phyloP scores from a whole-genome alignment of 2,888 invertebrate genomes.

The Zhengitettix transpicula region DNA sequence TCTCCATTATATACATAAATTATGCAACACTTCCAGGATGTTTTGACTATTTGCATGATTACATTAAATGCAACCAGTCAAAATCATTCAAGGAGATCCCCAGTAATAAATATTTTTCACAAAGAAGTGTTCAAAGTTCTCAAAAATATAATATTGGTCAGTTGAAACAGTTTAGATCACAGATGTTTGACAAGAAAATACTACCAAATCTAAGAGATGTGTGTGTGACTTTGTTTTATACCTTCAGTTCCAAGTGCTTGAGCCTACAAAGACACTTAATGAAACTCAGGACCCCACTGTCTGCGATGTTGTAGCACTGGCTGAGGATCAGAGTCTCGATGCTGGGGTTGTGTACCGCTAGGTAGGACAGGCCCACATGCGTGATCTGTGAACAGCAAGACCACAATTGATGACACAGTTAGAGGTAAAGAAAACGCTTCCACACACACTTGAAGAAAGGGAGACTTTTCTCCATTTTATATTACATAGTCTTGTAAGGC shows the following conservation, averaged over 20 bases:
- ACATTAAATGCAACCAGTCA: too few species aligned
- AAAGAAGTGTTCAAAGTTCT: too few species aligned
- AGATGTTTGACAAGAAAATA: too few species aligned
- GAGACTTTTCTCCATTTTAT: neutral
- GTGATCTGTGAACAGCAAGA: constrained; percentile 31
- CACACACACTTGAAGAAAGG: neutral
- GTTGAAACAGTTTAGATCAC: too few species aligned
- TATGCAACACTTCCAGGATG: too few species aligned
- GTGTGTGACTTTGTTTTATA: constrained; percentile 19
- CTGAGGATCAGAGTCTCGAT: constrained; percentile 49
- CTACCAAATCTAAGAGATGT: neutral
- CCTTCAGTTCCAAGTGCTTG: constrained; percentile 38
- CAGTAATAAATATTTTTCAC: too few species aligned
- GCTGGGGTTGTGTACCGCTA: constrained; percentile 49
- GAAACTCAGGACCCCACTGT: constrained; percentile 36
- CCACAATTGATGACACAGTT: neutral
- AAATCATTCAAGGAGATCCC: too few species aligned
- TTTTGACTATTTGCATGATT: too few species aligned
- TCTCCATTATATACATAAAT: too few species aligned
- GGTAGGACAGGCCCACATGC: constrained; percentile 40
- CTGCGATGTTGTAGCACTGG: constrained; percentile 50
- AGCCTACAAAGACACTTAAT: constrained; percentile 32
- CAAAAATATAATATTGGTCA: too few species aligned
- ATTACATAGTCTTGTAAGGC: neutral
- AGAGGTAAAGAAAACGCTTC: neutral